Conservation (phyloP, 2,797 vertebrate genomes). For the Smutsia temminckii region DNA sequence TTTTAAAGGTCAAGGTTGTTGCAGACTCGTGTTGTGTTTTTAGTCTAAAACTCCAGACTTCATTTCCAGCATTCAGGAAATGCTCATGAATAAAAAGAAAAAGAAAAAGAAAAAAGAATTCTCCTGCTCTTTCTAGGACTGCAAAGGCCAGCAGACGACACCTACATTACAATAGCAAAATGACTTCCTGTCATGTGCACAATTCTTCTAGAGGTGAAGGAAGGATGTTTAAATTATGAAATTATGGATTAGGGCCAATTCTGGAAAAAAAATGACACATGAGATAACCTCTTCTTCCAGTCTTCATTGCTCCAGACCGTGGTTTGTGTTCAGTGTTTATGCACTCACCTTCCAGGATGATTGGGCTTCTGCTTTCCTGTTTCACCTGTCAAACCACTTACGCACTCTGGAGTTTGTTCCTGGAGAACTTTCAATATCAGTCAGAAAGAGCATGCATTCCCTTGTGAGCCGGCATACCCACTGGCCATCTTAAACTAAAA, state of each 20-base stretch:
- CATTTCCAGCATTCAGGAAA: conserved; percentile 68
- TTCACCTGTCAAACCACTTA: neutral
- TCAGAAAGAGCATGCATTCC: neutral
- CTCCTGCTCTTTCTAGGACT: conserved; percentile 14
- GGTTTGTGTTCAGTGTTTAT: neutral
- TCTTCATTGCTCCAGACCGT: accelerated
- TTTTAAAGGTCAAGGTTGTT: conserved; percentile 85
- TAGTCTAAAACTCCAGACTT: conserved; percentile 39
- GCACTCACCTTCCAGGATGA: accelerated
- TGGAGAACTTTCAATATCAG: neutral
- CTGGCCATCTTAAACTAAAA: neutral
- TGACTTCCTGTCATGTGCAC: conserved; percentile 23
- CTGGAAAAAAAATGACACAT: neutral
- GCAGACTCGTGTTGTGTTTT: conserved; percentile 66
- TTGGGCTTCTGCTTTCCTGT: neutral
- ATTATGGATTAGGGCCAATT: neutral
- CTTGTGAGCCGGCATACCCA: neutral
- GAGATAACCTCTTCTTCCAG: neutral
- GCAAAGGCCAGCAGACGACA: neutral
- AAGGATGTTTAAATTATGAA: conserved; percentile 25
- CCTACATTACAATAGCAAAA: neutral
- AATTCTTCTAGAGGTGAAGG: conserved; percentile 25
- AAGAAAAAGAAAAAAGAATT: conserved; percentile 18
- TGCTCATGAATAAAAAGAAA: neutral
- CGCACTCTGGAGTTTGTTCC: neutral